phyloP scores from a whole-genome alignment of 1,140 invertebrate genomes.

The Proales similis region DNA sequence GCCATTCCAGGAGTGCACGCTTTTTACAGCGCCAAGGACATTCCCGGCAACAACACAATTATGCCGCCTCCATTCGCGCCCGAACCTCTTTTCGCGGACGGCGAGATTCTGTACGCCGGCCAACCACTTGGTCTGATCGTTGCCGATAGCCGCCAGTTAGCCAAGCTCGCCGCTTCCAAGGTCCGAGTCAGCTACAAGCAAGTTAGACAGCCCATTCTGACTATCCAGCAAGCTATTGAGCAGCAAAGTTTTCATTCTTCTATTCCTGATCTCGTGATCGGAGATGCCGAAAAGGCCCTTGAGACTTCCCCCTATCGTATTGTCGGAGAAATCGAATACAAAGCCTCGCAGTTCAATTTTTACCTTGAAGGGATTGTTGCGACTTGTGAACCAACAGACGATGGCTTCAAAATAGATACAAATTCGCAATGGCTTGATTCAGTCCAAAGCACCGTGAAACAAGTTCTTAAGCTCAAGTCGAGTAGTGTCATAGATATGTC shows the following conservation, averaged over 20 bases:
- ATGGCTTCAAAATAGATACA: conserved; percentile 69
- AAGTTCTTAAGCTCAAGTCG: conserved; percentile 63
- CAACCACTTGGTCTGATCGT: conserved; percentile 67
- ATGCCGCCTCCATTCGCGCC: conserved; percentile 14
- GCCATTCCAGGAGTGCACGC: conserved; percentile 43
- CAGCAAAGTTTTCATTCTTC: conserved; percentile 47
- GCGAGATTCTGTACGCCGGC: conserved; percentile 53
- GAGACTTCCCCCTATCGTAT: conserved; percentile 49
- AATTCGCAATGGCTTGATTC: conserved; percentile 76
- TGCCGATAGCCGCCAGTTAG: conserved; percentile 58
- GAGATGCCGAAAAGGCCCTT: conserved; percentile 37
- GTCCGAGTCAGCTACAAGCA: conserved; percentile 60
- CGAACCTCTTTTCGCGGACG: conserved; percentile 33
- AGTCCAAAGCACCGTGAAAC: conserved; percentile 63
- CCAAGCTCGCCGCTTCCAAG: conserved; percentile 59
- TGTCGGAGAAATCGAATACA: conserved; percentile 67
- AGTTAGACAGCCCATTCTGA: conserved; percentile 56
- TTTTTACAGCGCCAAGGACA: conserved; percentile 46
- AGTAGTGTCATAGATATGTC: conserved; percentile 64
- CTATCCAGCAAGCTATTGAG: conserved; percentile 59
- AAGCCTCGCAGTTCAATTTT: conserved; percentile 88
- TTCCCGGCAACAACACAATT: conserved; percentile 46
- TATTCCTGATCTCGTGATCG: conserved; percentile 39
- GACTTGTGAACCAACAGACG: conserved; percentile 65
- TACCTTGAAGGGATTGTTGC: conserved; percentile 76